Base-by-base conservation (phyloP, 1,140 invertebrate species). In the Drosophila arizonae region DNA sequence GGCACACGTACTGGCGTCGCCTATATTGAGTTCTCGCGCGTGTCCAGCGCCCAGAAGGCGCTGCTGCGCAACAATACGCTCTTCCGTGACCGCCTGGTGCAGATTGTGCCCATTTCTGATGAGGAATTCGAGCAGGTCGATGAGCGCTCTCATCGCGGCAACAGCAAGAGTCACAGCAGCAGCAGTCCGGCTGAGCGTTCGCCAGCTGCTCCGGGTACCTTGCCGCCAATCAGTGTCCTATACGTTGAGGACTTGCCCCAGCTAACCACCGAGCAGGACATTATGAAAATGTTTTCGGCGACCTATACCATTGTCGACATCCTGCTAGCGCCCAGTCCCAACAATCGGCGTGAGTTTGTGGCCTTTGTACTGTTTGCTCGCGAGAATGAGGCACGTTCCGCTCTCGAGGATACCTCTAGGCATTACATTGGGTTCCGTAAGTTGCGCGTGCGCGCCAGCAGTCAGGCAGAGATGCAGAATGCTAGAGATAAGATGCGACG, bases 1-100 rank as follows among this genome's bases (percentile, higher is more conserved):
- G 97, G 97, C 0, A 94, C 95, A 28, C 93, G 96, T 9, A 95
- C 95, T 0, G 97, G 97, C 1, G 94, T 95, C 24, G 96, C 95
- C 9, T 97, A 95, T 82, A 94, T 98, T 1, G 94, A 95, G 76
- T 98, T 98, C 88, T 93, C 93, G 5, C 94, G 94, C 66, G 87
- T 92, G 1, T 94, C 94, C 17, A 95, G 95, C 45, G 95, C 95
- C 60, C 93, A 95, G 30, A 93, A 95, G 48, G 96, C 96, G 0
- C 81, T 98, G 5, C 92, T 93, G 33, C 92, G 92, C 26, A 94
- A 94, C 86, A 94, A 93, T 4, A 92, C 93, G 26, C 87, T 93
- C 50, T 90, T 95, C 2, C 94, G 94, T 62, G 94, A 94, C n/a
- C 94, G 94, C n/a, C 28, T 69, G 1, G 67, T 92, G 4, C 76